Conservation (phyloP, 2,797 vertebrate genomes). For the Protosalanx chinensis region DNA sequence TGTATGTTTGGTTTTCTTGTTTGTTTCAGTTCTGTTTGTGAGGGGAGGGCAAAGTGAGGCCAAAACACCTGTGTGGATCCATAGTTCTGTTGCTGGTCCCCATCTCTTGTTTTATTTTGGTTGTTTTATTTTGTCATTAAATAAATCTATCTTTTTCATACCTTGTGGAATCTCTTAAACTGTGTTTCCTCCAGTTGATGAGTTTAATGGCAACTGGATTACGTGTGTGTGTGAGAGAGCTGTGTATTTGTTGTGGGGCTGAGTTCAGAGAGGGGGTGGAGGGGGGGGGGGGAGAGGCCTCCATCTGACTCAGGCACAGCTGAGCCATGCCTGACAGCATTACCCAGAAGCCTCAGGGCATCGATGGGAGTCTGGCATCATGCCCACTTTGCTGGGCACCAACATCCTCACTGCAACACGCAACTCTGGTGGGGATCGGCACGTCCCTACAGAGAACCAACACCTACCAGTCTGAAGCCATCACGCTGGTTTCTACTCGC, state of each 20-base stretch:
- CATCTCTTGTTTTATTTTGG: slow-evolving; percentile 60
- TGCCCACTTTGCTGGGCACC: background rate
- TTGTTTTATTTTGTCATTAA: slow-evolving; percentile 95
- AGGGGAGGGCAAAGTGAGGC: slow-evolving; percentile 63
- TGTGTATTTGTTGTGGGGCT: background rate
- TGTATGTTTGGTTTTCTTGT: slow-evolving; percentile 81
- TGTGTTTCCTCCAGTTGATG: background rate
- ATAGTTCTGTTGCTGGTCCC: slow-evolving; percentile 73
- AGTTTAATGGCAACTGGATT: background rate
- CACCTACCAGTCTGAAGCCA: too few species aligned
- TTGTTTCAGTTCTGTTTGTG: slow-evolving; percentile 40
- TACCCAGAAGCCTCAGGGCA: slow-evolving; percentile 6
- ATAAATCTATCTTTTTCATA: slow-evolving; percentile 99
- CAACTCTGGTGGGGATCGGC: too few species aligned
- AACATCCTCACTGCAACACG: too few species aligned
- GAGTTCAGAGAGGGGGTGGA: background rate
- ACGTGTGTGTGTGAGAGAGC: too few species aligned
- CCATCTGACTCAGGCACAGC: background rate
- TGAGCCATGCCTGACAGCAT: background rate
- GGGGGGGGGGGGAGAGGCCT: background rate
- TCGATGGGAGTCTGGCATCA: background rate
- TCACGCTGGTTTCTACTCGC: too few species aligned
- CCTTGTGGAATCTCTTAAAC: slow-evolving; percentile 58
- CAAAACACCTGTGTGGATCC: slow-evolving; percentile 71
- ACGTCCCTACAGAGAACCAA: too few species aligned